A percentile compares a stretch with the other conserved stretches of the same genome.
These are phyloP conservation scores for Anolis carolinensis DNA, from an alignment of 2,113 vertebrate genomes.

Conservation along the genomic window DNA sequence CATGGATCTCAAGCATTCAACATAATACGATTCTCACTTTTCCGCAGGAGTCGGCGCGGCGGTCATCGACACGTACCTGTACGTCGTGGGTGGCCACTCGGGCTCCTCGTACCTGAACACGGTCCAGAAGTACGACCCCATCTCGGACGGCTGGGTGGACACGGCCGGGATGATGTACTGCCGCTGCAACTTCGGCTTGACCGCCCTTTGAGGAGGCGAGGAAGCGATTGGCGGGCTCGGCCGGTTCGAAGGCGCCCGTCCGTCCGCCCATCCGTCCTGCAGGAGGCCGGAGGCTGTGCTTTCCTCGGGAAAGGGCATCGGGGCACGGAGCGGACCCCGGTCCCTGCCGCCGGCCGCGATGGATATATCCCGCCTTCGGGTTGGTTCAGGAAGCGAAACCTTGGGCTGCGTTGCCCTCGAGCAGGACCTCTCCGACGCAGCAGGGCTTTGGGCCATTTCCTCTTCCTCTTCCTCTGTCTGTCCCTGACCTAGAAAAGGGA, in stretches of 20 bases:
- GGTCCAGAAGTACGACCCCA: slow-evolving; percentile 94
- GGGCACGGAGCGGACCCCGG: not conserved
- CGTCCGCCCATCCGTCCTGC: not conserved
- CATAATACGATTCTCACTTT: too few species aligned
- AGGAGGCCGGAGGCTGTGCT: slow-evolving; percentile 50
- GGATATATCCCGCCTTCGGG: not conserved
- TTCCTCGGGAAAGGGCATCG: slow-evolving; percentile 24
- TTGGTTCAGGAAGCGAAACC: not conserved
- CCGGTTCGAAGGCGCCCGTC: slow-evolving; percentile 46
- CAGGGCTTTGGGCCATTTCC: slow-evolving; percentile 31
- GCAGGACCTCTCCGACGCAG: slow-evolving; percentile 31
- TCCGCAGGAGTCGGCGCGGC: slow-evolving; percentile 91
- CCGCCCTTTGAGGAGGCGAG: slow-evolving; percentile 86
- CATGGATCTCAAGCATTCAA: not conserved
- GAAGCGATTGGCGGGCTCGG: slow-evolving; percentile 49
- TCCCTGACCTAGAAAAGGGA: slow-evolving; percentile 34
- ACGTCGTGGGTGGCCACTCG: slow-evolving; percentile 96
- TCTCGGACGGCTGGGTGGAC: slow-evolving; percentile 94
- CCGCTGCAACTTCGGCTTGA: slow-evolving; percentile 96
- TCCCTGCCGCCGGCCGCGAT: not conserved
- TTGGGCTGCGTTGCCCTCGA: not conserved
- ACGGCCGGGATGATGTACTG: slow-evolving; percentile 95
- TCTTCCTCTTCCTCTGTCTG: slow-evolving; percentile 67
- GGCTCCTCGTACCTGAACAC: slow-evolving; percentile 97
- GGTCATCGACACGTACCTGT: slow-evolving; percentile 94